Evolutionary conservation across 2,113 vertebrate genomes (phyloP), one percentile per base, ranked within the genome.

Genomic region (Mohoua ochrocephala): DNA sequence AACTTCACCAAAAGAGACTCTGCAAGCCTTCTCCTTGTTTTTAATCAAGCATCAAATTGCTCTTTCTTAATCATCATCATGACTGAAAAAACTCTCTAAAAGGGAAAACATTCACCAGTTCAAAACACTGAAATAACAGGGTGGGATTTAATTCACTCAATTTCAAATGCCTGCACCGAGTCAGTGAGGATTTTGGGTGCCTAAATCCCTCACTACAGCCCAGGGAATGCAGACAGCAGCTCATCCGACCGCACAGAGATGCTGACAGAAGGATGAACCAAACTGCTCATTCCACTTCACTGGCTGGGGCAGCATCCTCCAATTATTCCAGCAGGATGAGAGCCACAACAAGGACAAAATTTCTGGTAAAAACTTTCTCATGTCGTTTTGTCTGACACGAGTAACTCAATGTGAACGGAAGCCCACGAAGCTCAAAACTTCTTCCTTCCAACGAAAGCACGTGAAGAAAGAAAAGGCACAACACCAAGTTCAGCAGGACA

Each of bases 351-450:
- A 0, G 3, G 31, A 53, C 7, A 24, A 28, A 30, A 18, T 6
- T 47, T 42, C 31, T 37, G 8, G 7, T 15, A 82, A 41, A 44
- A 87, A 20, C 19, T 13, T 57, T 5, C 5, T 13, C 0, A 0
- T 1, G 1, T 69, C 2, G 0, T 56, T 15, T 30, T 3, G 1
- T n/a, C 49, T 26, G 9, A 59, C 9, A 1, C 4, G 14, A 67
- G 4, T 5, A 59, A 7, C 33, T 45, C 26, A 2, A 71, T 37
- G 19, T 3, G 3, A 7, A 21, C 0, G 2, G 4, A 37, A 70
- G 7, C 4, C 49, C 21, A 13, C 0, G 1, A 82, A 81, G 22
- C 19, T 63, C 81, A 42, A 41, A 56, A 10, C 12, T 10, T 71
- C 15, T 31, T 35, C n/a, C 15, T 56, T 52, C 50, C 39, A 54